A percentile compares a stretch with the other conserved stretches of the same genome.
These are phyloP conservation scores for Brachyalestes nurse DNA, from an alignment of 2,797 vertebrate species.

Conservation along the genomic window DNA sequence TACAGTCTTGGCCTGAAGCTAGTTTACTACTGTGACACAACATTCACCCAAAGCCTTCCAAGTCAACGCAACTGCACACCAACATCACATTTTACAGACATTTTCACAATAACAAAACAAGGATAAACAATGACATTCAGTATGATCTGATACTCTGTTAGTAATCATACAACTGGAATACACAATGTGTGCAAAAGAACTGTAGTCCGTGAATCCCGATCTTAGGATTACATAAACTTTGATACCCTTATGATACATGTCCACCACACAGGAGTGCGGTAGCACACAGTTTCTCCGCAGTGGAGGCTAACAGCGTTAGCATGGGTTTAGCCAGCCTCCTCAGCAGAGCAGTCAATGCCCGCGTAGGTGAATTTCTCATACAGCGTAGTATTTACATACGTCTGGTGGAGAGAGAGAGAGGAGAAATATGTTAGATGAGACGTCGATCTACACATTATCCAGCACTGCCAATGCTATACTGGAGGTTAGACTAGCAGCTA, in stretches of 20 bases:
- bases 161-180: constrained; percentile 50
- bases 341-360: constrained; percentile 88
- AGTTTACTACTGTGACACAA: constrained; percentile 3
- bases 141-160: constrained; percentile 29
- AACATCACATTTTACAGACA: not conserved
- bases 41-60: not conserved
- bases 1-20: not conserved
- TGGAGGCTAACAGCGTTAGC: not conserved
- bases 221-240: constrained; percentile 53
- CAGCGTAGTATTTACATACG: constrained; percentile 88
- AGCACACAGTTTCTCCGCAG: not conserved
- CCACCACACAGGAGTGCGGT: not conserved
- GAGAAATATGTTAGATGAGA: not conserved
- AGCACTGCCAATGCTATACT: no score
- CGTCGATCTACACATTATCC: no score
- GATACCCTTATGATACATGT: constrained; percentile 19
- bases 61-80: not conserved
- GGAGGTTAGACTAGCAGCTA: no score
- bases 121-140: constrained; percentile 24
- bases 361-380: constrained; percentile 90
- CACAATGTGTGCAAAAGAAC: constrained; percentile 64
- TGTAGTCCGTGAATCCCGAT: constrained; percentile 55
- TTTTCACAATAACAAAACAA: constrained; percentile 4
- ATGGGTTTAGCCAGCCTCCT: constrained; percentile 81
- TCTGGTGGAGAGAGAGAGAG: constrained; percentile 68